Base-by-base conservation (phyloP, 2,888 invertebrate genomes). In the Linnaemya tessellans region DNA sequence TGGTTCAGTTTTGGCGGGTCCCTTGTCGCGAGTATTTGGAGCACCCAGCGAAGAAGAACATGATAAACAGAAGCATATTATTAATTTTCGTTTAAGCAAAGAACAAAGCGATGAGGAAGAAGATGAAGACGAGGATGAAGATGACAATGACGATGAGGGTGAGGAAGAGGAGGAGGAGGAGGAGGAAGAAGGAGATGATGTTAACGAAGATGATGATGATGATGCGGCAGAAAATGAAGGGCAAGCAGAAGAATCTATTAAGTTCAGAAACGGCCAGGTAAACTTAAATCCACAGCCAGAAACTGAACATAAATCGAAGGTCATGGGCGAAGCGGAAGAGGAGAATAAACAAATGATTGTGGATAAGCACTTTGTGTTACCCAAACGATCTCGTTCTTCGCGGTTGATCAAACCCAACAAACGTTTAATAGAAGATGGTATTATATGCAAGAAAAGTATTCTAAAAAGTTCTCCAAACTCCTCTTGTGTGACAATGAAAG, bases 321-420 rank as follows among this genome's bases (percentile, higher is more conserved):
- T 22, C 0, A 8, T 11, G 0, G n/a, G n/a, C 41, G 70, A 75
- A 65, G 18, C 51, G 20, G 79, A 75, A 11, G 62, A 77, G 2
- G 87, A 87, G 0, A 67, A 85, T 11, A 88, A 88, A 20, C 90
- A 89, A 81, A 88, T 91, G 80, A 88, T 90, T 58, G 88, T 91
- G 77, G 91, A 91, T 70, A 91, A 91, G 43, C 90, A 90, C 91
- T 97, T 97, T 93, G 95, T 96, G 43, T 93, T 97, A 85, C 97
- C 97, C 20, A 94, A 95, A 64, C 94, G 96, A 93, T 96, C 95
- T 18, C 96, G 97, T 91, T 97, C 97, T 56, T 97, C 97, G 7
- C 94, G 97, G 87, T 96, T 97, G 58, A 97, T 97, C 74, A 97
- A 97, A 91, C 97, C 97, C 54, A 97, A 97, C 90, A 97, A 97